Percentiles rank a stretch among this genome's conserved stretches.
Conservation (phyloP, 2,888 invertebrate species). For the Phytoseiulus persimilis region DNA sequence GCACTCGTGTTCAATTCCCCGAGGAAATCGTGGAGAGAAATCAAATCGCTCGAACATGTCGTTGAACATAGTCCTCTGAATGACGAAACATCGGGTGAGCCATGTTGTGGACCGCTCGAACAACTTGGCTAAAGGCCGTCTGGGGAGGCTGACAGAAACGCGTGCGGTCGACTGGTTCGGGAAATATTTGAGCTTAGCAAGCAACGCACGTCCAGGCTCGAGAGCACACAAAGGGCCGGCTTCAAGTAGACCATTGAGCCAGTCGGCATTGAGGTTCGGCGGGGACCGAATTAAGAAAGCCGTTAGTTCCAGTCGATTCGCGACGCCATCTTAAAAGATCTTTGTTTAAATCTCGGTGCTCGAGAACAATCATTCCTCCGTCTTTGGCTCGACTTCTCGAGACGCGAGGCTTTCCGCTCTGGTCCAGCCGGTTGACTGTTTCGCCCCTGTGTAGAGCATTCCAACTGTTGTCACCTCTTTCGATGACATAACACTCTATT, state of each 20-base stretch:
- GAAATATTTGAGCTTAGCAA: background rate
- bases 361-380: background rate
- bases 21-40: too few species aligned
- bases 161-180: background rate
- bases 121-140: too few species aligned
- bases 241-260: background rate
- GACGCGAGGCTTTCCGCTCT: background rate
- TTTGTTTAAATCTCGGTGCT: background rate
- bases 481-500: too few species aligned
- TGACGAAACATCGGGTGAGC: too few species aligned
- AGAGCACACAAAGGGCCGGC: background rate
- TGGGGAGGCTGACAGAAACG: background rate
- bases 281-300: background rate
- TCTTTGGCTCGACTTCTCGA: background rate
- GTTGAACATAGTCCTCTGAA: too few species aligned
- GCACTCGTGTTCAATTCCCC: too few species aligned
- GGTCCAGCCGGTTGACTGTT: background rate
- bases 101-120: too few species aligned
- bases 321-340: background rate
- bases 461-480: too few species aligned
- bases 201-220: background rate
- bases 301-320: conserved; percentile 5
- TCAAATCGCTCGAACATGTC: too few species aligned
- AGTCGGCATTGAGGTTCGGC: background rate
- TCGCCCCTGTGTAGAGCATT: too few species aligned